Evolutionary conservation across 2,888 invertebrate species (phyloP).

Genomic region (Acanthacorydalis orientalis): DNA sequence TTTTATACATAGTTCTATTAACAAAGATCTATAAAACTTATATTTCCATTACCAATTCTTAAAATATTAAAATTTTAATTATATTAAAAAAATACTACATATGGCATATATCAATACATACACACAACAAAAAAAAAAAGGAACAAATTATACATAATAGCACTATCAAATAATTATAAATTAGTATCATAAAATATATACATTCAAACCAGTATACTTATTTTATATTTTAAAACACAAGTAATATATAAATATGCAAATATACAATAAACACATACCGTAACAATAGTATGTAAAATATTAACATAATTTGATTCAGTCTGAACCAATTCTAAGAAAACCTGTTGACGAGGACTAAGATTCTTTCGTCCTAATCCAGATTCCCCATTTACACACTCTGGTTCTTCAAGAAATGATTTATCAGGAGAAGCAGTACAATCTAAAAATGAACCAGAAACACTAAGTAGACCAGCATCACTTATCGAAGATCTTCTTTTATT

Average conservation of each 20-base stretch:
- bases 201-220: background rate
- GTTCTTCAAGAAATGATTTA: conserved; percentile 35
- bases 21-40: no score
- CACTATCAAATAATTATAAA: background rate
- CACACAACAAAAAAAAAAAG: conserved; percentile 16
- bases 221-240: background rate
- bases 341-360: conserved; percentile 48
- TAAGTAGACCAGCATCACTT: conserved; percentile 68
- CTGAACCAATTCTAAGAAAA: conserved; percentile 81
- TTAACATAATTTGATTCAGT: conserved; percentile 97
- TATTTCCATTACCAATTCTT: no score
- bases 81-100: no score
- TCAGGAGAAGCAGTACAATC: conserved; percentile 78
- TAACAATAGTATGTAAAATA: conserved; percentile 83
- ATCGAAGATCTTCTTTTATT: conserved; percentile 69
- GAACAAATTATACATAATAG: background rate
- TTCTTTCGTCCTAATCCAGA: conserved; percentile 9
- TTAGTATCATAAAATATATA: background rate
- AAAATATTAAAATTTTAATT: no score
- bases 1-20: no score
- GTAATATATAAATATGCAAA: no score
- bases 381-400: conserved; percentile 15
- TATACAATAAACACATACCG: conserved; percentile 34
- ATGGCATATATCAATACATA: no score
- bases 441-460: conserved; percentile 74